Evolutionary conservation across 2,888 invertebrate species (phyloP), one percentile per base, ranked within the genome.

Genomic region (Sarcophaga caerulescens): DNA sequence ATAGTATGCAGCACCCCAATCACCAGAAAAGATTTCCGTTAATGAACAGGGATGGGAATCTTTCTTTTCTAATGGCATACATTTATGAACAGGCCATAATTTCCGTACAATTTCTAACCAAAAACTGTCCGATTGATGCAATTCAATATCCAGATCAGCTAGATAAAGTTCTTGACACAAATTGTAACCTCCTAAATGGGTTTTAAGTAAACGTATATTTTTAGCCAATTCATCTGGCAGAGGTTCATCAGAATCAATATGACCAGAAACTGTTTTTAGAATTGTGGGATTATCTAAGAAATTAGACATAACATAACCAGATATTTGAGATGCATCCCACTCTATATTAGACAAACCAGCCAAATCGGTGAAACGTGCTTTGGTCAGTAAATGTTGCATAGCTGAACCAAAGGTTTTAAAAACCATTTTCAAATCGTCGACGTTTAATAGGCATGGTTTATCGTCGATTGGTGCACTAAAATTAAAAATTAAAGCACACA

Each of bases 281-380:
- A 94, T 94, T 25, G 93, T 90, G 0, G 95, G 94, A 89, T 97
- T 96, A 88, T 95, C 95, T 10, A 97, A 93, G 96, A 97, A 98
- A 91, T 96, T 96, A 0, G 95, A 94, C 95, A 99, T 95, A 78
- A 99, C 97, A 89, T 97, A 95, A 0, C 97, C 96, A 85, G 96
- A 96, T 0, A 98, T 95, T 91, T 97, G 96, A 0, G 97, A 96
- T 0, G 97, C 97, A 93, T 99, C 99, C 98, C 98, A 98, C 94
- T 99, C 99, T 0, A 99, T 95, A 92, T 97, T 97, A 0, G 96
- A 96, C 25, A 97, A 93, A 0, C 98, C 98, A 3, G 98, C 95
- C 0, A 98, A 95, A 92, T 98, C 98, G 1, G 96, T 95, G 92
- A 97, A 97, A 19, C 96, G 96, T 0, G 96, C 96, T 90, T 95